Conservation (phyloP, 2,888 invertebrate species). For the Linnaemya vulpina region DNA sequence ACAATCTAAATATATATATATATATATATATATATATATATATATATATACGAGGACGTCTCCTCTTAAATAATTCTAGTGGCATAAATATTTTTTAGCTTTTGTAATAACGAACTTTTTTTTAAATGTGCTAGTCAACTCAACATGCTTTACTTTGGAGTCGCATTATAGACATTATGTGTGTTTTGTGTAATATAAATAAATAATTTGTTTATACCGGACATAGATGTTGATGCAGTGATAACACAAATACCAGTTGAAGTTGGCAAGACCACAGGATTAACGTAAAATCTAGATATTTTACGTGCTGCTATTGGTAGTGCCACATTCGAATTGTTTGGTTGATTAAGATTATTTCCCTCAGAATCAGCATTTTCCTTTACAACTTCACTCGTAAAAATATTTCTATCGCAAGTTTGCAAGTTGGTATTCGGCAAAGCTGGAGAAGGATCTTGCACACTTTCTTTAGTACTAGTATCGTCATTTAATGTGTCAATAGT, state of each 20-base stretch:
- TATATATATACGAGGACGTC: too few relatives aligned
- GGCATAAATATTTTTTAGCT: too few relatives aligned
- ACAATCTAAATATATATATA: too few relatives aligned
- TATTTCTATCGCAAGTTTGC: conserved; percentile 11
- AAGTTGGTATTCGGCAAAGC: neutral
- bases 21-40: too few relatives aligned
- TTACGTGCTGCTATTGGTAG: conserved; percentile 86
- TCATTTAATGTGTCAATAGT: conserved; percentile 21
- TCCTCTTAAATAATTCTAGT: too few relatives aligned
- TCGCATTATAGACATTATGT: too few relatives aligned
- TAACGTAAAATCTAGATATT: conserved; percentile 92
- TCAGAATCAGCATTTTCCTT: conserved; percentile 17
- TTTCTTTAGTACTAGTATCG: conserved; percentile 10
- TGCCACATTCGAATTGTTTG: neutral
- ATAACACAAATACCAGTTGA: conserved; percentile 79
- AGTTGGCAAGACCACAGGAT: conserved; percentile 86
- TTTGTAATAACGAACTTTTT: too few relatives aligned
- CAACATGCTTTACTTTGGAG: too few relatives aligned
- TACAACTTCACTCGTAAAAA: neutral
- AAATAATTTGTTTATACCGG: conserved; percentile 17
- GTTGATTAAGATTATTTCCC: conserved; percentile 20
- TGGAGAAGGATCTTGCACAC: neutral
- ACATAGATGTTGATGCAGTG: conserved; percentile 7
- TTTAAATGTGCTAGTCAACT: too few relatives aligned
- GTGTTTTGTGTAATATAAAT: neutral